A percentile compares a stretch with the other conserved stretches of the same genome.
Evolutionary conservation across 2,113 vertebrate species (phyloP).

Genomic region (Hypocryptadius cinnamomeus): DNA sequence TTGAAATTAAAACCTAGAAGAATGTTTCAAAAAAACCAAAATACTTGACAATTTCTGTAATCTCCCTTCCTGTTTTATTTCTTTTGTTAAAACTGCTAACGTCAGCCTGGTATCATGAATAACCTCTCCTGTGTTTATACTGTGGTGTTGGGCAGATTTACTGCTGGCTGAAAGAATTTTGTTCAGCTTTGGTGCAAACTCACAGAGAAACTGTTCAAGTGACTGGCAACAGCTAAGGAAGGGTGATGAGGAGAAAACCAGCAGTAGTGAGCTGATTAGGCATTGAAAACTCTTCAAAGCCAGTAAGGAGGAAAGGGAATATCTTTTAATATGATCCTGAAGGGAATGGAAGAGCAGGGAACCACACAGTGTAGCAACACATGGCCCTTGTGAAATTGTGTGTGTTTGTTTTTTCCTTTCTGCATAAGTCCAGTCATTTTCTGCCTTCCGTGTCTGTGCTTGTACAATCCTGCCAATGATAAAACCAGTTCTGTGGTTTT

Average conservation of each 20-base stretch:
- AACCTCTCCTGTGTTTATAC: background rate
- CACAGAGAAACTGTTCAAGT: background rate
- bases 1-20: background rate
- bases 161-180: background rate
- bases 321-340: background rate
- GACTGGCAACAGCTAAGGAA: background rate
- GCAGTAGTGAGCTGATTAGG: background rate
- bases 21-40: background rate
- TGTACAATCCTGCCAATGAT: background rate
- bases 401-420: background rate
- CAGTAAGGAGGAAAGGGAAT: background rate
- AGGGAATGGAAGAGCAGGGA: background rate
- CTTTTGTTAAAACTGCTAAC: background rate
- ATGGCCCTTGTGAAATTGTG: background rate
- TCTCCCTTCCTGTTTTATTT: background rate
- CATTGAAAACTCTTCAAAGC: background rate
- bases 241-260: background rate
- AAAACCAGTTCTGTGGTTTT: slow-evolving; percentile 48
- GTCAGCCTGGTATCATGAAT: background rate
- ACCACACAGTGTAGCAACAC: background rate
- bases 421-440: background rate
- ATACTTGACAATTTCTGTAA: background rate
- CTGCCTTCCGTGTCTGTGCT: background rate
- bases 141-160: background rate
- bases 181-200: background rate